phyloP scores from a whole-genome alignment of 2,888 invertebrate species.

The Stegana nigrithorax region DNA sequence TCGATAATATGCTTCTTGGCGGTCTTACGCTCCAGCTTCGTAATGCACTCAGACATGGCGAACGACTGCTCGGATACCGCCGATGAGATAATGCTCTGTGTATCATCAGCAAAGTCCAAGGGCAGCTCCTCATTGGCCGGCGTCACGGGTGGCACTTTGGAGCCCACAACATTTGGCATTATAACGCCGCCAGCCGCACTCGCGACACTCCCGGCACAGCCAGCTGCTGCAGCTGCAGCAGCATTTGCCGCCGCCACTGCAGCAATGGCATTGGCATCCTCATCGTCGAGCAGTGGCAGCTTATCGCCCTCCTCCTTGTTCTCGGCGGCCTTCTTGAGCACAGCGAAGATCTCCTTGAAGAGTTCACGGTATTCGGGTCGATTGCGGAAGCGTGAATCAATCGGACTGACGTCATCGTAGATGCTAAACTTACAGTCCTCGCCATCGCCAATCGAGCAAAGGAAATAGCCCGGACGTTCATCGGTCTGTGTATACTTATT shows the following conservation, averaged over 20 bases:
- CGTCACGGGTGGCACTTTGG: constrained; percentile 77
- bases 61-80: constrained; percentile 80
- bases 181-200: background rate
- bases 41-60: constrained; percentile 76
- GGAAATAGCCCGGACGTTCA: constrained; percentile 81
- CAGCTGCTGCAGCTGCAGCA: background rate
- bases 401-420: constrained; percentile 83
- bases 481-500: constrained; percentile 88
- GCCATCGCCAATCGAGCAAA: constrained; percentile 87
- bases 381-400: constrained; percentile 85
- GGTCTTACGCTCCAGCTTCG: constrained; percentile 72
- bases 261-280: constrained; percentile 35
- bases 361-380: constrained; percentile 84
- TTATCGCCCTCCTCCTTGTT: constrained; percentile 85
- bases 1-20: constrained; percentile 65
- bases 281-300: constrained; percentile 78
- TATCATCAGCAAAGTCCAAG: constrained; percentile 72
- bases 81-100: constrained; percentile 81
- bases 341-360: constrained; percentile 86
- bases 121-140: constrained; percentile 76
- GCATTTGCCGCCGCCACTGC: background rate
- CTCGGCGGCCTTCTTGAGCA: constrained; percentile 85
- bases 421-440: constrained; percentile 88
- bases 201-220: background rate
- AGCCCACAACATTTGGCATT: constrained; percentile 19